Evolutionary conservation across 2,797 vertebrate species (phyloP), one percentile per base, ranked within the genome.

Genomic region (Salarias fasciatus): DNA sequence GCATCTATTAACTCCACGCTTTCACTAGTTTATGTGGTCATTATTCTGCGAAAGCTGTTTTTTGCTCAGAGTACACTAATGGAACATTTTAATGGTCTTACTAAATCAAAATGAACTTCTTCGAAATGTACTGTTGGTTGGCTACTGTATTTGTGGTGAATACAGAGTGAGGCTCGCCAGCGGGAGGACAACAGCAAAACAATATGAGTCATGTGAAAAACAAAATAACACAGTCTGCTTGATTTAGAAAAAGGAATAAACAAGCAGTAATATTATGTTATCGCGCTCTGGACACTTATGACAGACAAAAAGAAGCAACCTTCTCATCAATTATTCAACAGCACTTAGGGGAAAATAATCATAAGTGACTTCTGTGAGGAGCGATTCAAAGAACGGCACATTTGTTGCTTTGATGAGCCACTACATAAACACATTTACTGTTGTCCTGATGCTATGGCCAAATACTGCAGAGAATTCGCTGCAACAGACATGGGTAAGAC

Each of bases 41-140:
- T 83, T 82, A 76, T 61, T 77, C 65, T 29, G 35, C 38, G 61
- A 69, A 69, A 74, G 63, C 73, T 69, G 36, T 55, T 55, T 75
- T n/a, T 56, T 53, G 53, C 62, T 72, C 31, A 30, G 55, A 64
- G 53, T 59, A 70, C 65, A 65, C 67, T 75, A 75, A 84, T 79
- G 82, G 72, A 76, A 82, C 53, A 65, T 77, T 82, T 71, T 72
- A 79, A 80, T 82, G 35, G 59, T 70, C 61, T 86, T 35, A 55
- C 48, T 79, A 72, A 82, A 82, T 78, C 60, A 70, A 45, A 53
- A 35, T 65, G 45, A 79, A 64, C 69, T 49, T 72, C 46, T 29
- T 58, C 30, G 48, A 62, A 75, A 69, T 70, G 46, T 45, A 33
- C 14, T 53, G 49, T 59, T 67, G 69, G 57, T 77, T 69, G 68